These are phyloP conservation scores for Gobius niger DNA, from an alignment of 2,113 vertebrate species.

Conservation along the genomic window DNA sequence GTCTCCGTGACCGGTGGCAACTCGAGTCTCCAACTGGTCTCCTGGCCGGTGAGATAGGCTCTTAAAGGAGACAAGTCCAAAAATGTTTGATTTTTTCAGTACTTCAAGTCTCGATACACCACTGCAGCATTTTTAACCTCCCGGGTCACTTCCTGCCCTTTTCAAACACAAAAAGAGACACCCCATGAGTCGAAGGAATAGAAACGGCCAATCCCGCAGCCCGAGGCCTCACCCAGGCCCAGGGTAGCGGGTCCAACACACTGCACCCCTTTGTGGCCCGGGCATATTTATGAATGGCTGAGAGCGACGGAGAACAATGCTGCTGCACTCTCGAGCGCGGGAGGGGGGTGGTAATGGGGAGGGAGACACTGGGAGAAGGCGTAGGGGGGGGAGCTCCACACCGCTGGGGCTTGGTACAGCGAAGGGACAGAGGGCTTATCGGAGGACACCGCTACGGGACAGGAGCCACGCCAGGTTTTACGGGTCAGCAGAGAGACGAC, in stretches of 20 bases:
- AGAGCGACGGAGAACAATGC: slow-evolving; percentile 72
- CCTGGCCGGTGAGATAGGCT: no score
- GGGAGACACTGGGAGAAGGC: neutral
- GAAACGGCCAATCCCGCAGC: slow-evolving; percentile 51
- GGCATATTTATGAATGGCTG: slow-evolving; percentile 78
- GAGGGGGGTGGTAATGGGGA: slow-evolving; percentile 53
- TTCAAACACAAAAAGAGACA: slow-evolving; percentile 20
- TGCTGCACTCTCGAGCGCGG: slow-evolving; percentile 72
- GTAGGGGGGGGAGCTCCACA: slow-evolving; percentile 46
- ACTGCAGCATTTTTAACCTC: neutral
- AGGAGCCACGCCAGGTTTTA: slow-evolving; percentile 32
- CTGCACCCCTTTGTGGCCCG: slow-evolving; percentile 70
- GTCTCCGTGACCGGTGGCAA: no score
- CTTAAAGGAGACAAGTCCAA: no score
- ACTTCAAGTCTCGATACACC: no score
- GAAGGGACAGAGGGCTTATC: slow-evolving; percentile 67
- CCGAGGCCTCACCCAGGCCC: slow-evolving; percentile 62
- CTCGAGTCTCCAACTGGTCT: no score
- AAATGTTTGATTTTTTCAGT: no score
- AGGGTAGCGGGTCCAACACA: slow-evolving; percentile 62
- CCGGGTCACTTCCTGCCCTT: slow-evolving; percentile 22
- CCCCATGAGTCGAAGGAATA: slow-evolving; percentile 46
- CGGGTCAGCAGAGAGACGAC: slow-evolving; percentile 34
- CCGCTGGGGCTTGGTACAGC: slow-evolving; percentile 79
- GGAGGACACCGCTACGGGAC: slow-evolving; percentile 34